Base-by-base conservation (phyloP, 2,888 invertebrate species). In the Ellobium chinense region DNA sequence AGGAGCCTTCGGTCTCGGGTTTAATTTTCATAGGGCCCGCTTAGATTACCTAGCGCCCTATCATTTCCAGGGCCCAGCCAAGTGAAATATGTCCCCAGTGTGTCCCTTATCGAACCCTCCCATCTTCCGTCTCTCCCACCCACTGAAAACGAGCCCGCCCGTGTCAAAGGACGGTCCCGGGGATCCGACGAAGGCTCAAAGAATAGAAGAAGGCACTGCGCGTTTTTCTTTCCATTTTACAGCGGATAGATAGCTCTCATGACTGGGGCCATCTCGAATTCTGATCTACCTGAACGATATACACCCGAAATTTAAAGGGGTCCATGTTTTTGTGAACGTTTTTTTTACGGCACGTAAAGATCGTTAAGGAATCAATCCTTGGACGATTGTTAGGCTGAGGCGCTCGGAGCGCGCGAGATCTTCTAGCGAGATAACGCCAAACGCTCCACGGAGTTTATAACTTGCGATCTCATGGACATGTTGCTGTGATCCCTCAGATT, bases 31-130 rank as follows among this genome's bases (percentile, higher is more conserved):
- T 27, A 18, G 24, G 1, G 7, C 5, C 14, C 37, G 27, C 27
- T 62, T 39, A 37, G 9, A 62, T 37, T 74, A 34, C 73, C 39
- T 29, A 27, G 31, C 62, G 39, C 62, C 60, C 73, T 74, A 74
- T 74, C 62, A 74, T 74, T 74, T 74, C 62, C 60, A 4, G 0
- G 9, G 39, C 14, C 37, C 27, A 27, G 14, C 73, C 62, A 1
- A 7, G n/a, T 62, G 62, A 74, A 74, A 62, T 62, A 39, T 62
- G 39, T 63, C 14, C 18, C 62, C n/a, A 29, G 18, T 7, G 27
- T 9, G 0, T 27, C 7, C 62, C 18, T 74, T 74, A 74, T 62
- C 62, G n/a, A 5, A 1, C 27, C 4, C 29, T 60, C 62, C 29
- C 29, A 74, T 74, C 73, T 60, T 24, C 46, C 31, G 1, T 7